Evolutionary conservation across 1,140 invertebrate species (phyloP).

Genomic region (Conopomorpha cramerella): DNA sequence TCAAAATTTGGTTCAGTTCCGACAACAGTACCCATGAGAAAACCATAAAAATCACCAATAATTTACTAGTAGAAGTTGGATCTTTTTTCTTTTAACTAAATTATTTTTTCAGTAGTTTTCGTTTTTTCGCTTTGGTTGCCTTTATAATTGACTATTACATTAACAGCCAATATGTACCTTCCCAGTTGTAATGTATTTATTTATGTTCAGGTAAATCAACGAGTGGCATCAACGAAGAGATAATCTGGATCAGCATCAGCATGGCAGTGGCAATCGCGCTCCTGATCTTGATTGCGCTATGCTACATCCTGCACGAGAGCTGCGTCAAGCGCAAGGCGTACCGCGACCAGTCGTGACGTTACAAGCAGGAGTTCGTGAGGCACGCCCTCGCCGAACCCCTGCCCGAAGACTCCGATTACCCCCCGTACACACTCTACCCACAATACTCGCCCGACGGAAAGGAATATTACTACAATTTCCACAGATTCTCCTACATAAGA

Average conservation of each 20-base stretch:
- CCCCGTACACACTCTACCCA: slow-evolving; percentile 44
- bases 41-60: too few relatives aligned
- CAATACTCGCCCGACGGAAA: slow-evolving; percentile 47
- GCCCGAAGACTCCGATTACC: slow-evolving; percentile 17
- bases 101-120: too few relatives aligned
- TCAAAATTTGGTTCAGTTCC: too few relatives aligned
- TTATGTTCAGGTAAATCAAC: slow-evolving; percentile 74
- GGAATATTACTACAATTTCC: slow-evolving; percentile 51
- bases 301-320: slow-evolving; percentile 79
- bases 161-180: too few relatives aligned
- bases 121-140: too few relatives aligned
- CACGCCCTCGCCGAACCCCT: slow-evolving; percentile 39
- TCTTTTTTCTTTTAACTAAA: too few relatives aligned
- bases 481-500: slow-evolving; percentile 43
- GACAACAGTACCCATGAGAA: too few relatives aligned
- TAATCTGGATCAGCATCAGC: slow-evolving; percentile 84
- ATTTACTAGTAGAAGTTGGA: too few relatives aligned
- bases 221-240: slow-evolving; percentile 82
- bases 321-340: slow-evolving; percentile 75
- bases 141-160: too few relatives aligned
- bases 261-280: slow-evolving; percentile 83
- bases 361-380: slow-evolving; percentile 48
- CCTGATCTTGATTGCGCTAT: slow-evolving; percentile 78
- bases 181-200: too few relatives aligned
- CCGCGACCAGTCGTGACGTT: slow-evolving; percentile 70